phyloP scores from a whole-genome alignment of 35 echinoderm and acorn worm species.

The Ophiothrix spiculata region DNA sequence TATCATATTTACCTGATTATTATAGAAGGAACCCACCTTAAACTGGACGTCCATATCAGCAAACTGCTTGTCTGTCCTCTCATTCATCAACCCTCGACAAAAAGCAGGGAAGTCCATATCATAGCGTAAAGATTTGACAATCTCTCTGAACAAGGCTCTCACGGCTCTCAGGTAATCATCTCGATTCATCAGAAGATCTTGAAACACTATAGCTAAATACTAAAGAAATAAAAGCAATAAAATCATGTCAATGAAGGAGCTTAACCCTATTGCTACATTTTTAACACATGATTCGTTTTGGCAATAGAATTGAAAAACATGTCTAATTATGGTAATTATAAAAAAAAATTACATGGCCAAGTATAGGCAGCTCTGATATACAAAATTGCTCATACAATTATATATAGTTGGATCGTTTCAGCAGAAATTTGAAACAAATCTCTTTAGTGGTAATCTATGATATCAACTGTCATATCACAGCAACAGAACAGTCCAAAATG shows the following conservation, averaged over 20 bases:
- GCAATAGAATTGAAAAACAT: neutral
- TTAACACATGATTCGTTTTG: neutral
- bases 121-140: constrained; percentile 82
- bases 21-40: constrained; percentile 72
- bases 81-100: constrained; percentile 84
- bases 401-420: too few species aligned
- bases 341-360: too few species aligned
- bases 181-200: constrained; percentile 78
- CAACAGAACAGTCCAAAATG: too few species aligned
- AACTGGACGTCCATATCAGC: constrained; percentile 67
- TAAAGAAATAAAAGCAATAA: constrained; percentile 13
- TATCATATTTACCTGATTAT: too few species aligned
- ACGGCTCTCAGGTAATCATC: constrained; percentile 91
- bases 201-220: constrained; percentile 86
- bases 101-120: constrained; percentile 80
- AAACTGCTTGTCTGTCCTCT: constrained; percentile 70
- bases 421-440: too few species aligned
- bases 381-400: too few species aligned
- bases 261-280: neutral
- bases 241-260: neutral
- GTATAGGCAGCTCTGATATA: too few species aligned
- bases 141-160: constrained; percentile 90
- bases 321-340: too few species aligned
- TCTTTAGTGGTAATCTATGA: too few species aligned
- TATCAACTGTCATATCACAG: too few species aligned